Percentiles rank a stretch among this genome's conserved stretches.
phyloP scores from a whole-genome alignment of 2,113 vertebrate genomes.

The Gallinago undulata region DNA sequence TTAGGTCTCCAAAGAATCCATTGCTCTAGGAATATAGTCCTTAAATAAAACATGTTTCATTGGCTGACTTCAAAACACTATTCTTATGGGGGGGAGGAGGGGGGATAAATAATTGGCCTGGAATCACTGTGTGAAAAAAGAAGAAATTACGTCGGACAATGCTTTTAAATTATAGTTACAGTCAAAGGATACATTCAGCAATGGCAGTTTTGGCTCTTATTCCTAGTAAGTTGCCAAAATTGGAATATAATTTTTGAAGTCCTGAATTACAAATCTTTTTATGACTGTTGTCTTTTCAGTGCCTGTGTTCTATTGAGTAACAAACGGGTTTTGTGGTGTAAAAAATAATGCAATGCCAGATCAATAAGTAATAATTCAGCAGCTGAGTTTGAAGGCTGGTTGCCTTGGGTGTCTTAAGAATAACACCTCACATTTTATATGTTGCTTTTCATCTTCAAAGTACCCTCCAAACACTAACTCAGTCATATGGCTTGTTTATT shows the following conservation, averaged over 20 bases:
- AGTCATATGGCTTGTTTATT: background rate
- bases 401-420: conserved; percentile 16
- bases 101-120: conserved; percentile 60
- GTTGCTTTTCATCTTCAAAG: background rate
- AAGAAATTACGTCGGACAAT: conserved; percentile 43
- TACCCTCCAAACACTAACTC: background rate
- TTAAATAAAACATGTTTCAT: conserved; percentile 81
- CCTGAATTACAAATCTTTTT: background rate
- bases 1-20: conserved; percentile 73
- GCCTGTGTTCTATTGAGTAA: background rate
- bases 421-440: background rate
- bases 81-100: background rate
- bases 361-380: conserved; percentile 56
- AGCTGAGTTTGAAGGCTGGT: conserved; percentile 42
- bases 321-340: background rate
- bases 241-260: background rate
- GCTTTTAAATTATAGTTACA: conserved; percentile 34
- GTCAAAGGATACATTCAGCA: conserved; percentile 35
- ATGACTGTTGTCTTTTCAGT: background rate
- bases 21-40: conserved; percentile 67
- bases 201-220: background rate
- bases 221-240: background rate
- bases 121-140: conserved; percentile 26
- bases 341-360: conserved; percentile 31
- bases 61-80: conserved; percentile 81